Conservation (phyloP, 1,140 invertebrate genomes). For the Halyomorpha halys region DNA sequence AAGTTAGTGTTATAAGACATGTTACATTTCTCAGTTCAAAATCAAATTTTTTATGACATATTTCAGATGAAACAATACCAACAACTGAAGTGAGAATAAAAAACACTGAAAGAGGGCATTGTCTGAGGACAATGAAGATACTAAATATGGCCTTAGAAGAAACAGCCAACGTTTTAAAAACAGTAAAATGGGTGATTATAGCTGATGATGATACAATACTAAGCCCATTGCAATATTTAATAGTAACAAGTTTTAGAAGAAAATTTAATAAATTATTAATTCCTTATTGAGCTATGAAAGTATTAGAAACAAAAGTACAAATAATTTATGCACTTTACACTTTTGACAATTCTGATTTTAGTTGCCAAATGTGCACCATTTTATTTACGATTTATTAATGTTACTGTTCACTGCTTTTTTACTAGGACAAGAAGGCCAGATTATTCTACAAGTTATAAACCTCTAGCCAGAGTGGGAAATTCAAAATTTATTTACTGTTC, state of each 20-base stretch:
- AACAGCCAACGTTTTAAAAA: slow-evolving; percentile 14
- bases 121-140: slow-evolving; percentile 73
- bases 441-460: no score
- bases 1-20: not conserved
- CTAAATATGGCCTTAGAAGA: slow-evolving; percentile 46
- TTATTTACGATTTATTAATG: not conserved
- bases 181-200: slow-evolving; percentile 68
- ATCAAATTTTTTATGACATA: not conserved
- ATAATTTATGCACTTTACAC: no score
- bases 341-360: no score
- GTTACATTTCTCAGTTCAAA: not conserved
- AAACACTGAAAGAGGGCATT: slow-evolving; percentile 75
- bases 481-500: no score
- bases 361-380: no score
- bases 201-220: slow-evolving; percentile 84
- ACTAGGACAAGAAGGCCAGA: no score
- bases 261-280: no score
- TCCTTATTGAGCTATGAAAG: no score
- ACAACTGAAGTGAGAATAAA: slow-evolving; percentile 57
- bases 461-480: no score
- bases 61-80: slow-evolving; percentile 53
- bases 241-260: no score
- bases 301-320: no score
- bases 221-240: slow-evolving; percentile 46
- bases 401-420: not conserved